Evolutionary conservation across 2,797 vertebrate genomes (phyloP).

Genomic region (Bryconaethiops microstoma): DNA sequence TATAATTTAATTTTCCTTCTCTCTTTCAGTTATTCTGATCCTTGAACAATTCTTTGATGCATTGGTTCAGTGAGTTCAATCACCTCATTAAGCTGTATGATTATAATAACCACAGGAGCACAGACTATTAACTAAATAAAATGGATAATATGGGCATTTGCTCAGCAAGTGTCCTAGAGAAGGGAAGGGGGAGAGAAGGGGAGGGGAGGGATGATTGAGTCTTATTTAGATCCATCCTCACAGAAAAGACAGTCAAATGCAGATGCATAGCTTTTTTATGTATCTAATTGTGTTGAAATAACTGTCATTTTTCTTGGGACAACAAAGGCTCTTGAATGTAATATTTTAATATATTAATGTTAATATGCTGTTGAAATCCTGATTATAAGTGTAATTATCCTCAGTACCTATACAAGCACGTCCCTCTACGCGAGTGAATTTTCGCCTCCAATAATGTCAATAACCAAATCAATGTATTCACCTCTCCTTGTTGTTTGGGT

Average conservation of each 20-base stretch:
- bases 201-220: neutral
- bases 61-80: slow-evolving; percentile 20
- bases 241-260: neutral
- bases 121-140: neutral
- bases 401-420: no score
- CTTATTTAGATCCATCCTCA: neutral
- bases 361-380: no score
- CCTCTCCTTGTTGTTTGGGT: no score
- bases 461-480: neutral
- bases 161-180: neutral
- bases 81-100: slow-evolving; percentile 32
- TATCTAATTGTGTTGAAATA: neutral
- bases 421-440: no score
- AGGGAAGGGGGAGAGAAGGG: neutral
- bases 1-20: neutral
- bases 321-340: neutral
- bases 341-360: no score
- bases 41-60: neutral
- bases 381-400: no score
- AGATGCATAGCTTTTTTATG: neutral
- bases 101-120: slow-evolving; percentile 21
- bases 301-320: neutral
- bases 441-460: no score
- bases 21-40: neutral
- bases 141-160: neutral